Evolutionary conservation across 2,113 vertebrate genomes (phyloP), one percentile per base, ranked within the genome.

Genomic region (Gnathonemus echidnorhynchus): DNA sequence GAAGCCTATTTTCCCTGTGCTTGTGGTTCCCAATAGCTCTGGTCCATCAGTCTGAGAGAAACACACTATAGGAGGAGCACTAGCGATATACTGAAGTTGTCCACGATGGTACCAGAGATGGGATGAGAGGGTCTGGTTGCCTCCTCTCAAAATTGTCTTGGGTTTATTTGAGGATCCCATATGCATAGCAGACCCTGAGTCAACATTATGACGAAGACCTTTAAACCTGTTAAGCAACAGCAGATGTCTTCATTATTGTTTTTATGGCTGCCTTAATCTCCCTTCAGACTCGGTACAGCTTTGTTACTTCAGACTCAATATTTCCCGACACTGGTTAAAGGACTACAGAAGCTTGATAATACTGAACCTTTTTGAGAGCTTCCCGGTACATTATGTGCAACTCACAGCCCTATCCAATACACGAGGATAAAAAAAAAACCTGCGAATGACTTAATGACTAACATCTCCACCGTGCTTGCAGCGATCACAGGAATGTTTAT

Each of bases 401-500:
- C 89, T 91, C 10, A 56, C 92, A 77, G 66, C 21, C 3, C 89
- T 90, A 85, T 89, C 87, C 56, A 90, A 89, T 11, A 88, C 88
- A 90, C 87, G 85, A 91, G 91, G 91, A 90, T 53, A 48, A 90
- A 56, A 24, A 53, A 19, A 89, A 90, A 92, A 87, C 93, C 92
- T 93, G 89, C 89, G 84, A 74, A 89, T 74, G 88, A 89, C 91
- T 88, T 94, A 95, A 95, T 95, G 92, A 95, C 91, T 93, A 93
- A 93, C 95, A 96, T 95, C 92, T 92, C 93, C 11, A 84, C 88
- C 91, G 91, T 92, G 93, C 94, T 95, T 88, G 91, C 94, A 93
- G 95, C 94, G 92, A 94, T 94, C 90, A 74, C 92, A 92, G 90
- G 94, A 94, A 95, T 95, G 95, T 96, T 96, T 96, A 94, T 96